These are phyloP conservation scores for Ladona fulva DNA, from an alignment of 1,140 invertebrate genomes.

Conservation along the genomic window DNA sequence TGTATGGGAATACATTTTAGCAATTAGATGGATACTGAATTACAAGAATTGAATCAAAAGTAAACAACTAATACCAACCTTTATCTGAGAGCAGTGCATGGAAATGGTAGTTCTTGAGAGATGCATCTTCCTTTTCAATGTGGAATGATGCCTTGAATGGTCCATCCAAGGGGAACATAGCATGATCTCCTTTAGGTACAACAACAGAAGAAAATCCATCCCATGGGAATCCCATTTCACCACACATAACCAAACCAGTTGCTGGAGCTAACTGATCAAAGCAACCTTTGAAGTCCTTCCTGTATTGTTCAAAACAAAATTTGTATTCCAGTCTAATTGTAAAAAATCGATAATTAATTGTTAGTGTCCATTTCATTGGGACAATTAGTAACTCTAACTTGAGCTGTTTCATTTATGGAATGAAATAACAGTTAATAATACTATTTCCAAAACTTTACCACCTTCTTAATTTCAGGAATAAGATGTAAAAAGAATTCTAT, in stretches of 20 bases:
- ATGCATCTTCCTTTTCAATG: constrained; percentile 52
- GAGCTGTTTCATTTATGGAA: no score
- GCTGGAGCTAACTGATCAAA: constrained; percentile 57
- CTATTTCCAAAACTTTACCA: no score
- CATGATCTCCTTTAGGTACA: constrained; percentile 36
- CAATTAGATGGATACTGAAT: no score
- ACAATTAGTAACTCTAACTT: no score
- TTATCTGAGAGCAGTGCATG: constrained; percentile 31
- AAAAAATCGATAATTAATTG: no score
- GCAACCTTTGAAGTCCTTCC: constrained; percentile 50
- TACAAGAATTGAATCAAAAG: no score
- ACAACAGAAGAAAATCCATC: constrained; percentile 27
- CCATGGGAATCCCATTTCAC: constrained; percentile 46
- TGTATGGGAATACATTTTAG: no score
- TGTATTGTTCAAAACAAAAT: constrained; percentile 16
- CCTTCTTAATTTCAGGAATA: no score
- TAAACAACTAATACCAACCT: constrained; percentile 17
- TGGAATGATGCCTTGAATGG: constrained; percentile 46
- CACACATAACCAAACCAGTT: constrained; percentile 61
- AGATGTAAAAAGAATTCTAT: no score
- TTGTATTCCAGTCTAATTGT: no score
- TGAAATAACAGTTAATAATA: no score
- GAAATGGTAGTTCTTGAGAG: constrained; percentile 49
- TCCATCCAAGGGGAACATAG: constrained; percentile 53
- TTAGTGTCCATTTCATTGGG: no score